phyloP scores from a whole-genome alignment of 2,888 invertebrate species.

The Azorinus chamasolen region DNA sequence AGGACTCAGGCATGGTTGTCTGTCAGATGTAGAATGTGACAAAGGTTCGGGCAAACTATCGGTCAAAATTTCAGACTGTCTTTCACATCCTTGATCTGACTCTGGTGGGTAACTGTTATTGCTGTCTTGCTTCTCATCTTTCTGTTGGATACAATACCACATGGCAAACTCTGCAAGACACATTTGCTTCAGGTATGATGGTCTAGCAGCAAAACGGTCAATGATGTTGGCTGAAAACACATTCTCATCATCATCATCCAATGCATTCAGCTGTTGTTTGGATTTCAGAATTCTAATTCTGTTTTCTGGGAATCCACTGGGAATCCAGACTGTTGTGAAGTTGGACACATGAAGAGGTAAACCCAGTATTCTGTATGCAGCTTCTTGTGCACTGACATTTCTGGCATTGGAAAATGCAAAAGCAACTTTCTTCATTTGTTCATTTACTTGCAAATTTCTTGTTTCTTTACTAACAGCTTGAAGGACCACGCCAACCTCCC shows the following conservation, averaged over 20 bases:
- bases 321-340: slow-evolving; percentile 58
- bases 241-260: slow-evolving; percentile 56
- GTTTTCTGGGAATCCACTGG: slow-evolving; percentile 63
- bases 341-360: slow-evolving; percentile 57
- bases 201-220: slow-evolving; percentile 76
- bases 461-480: slow-evolving; percentile 27
- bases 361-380: slow-evolving; percentile 59
- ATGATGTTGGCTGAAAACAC: slow-evolving; percentile 59
- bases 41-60: slow-evolving; percentile 1
- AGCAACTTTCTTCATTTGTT: slow-evolving; percentile 43
- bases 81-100: slow-evolving; percentile 7
- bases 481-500: slow-evolving; percentile 41
- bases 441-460: slow-evolving; percentile 10
- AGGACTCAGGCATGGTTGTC: too few relatives aligned
- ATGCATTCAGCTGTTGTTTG: slow-evolving; percentile 33
- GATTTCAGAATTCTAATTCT: slow-evolving; percentile 73
- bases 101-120: too few relatives aligned
- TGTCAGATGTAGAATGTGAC: background rate
- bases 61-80: slow-evolving; percentile 1
- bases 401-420: slow-evolving; percentile 63
- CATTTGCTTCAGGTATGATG: slow-evolving; percentile 70
- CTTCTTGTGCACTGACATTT: slow-evolving; percentile 72
- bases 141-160: too few relatives aligned
- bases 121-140: too few relatives aligned
- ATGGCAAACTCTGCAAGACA: slow-evolving; percentile 79